Evolutionary conservation across 64 coral and sea anemone genomes (phyloP).

Genomic region (Actinia equina): DNA sequence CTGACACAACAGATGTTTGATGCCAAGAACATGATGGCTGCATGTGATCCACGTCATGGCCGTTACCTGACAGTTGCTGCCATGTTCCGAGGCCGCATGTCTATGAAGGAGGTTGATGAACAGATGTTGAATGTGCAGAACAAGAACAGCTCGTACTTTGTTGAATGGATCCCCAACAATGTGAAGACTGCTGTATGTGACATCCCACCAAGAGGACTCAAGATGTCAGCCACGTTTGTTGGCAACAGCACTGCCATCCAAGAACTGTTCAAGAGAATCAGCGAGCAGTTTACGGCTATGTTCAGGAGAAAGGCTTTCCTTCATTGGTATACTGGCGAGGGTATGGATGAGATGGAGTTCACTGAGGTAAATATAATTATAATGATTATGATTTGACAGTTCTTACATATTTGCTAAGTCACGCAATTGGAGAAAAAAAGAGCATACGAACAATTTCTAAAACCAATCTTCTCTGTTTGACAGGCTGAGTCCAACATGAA

Average conservation of each 20-base stretch:
- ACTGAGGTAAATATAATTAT: slow-evolving; percentile 43
- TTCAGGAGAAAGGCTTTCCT: slow-evolving; percentile 69
- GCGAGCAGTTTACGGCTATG: slow-evolving; percentile 75
- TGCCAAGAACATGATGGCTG: slow-evolving; percentile 77
- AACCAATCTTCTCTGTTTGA: neutral
- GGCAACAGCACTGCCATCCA: slow-evolving; percentile 78
- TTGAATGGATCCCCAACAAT: slow-evolving; percentile 85
- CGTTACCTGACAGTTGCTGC: slow-evolving; percentile 58
- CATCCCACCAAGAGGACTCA: slow-evolving; percentile 62
- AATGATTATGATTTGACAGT: neutral
- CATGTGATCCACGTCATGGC: slow-evolving; percentile 65
- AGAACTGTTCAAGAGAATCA: slow-evolving; percentile 68
- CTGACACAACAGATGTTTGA: slow-evolving; percentile 74
- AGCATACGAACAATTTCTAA: no score
- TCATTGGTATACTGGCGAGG: slow-evolving; percentile 86
- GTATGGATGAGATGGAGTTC: slow-evolving; percentile 87
- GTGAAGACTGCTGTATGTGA: slow-evolving; percentile 76
- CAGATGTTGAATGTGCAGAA: slow-evolving; percentile 66
- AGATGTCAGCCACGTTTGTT: slow-evolving; percentile 68
- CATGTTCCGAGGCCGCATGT: slow-evolving; percentile 71
- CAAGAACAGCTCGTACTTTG: slow-evolving; percentile 79
- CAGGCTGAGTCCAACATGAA: slow-evolving; percentile 86
- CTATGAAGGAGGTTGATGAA: slow-evolving; percentile 66
- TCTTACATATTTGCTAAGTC: neutral
- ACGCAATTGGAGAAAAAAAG: no score